phyloP scores from a whole-genome alignment of 2,797 vertebrate genomes.

The Champsocephalus esox region DNA sequence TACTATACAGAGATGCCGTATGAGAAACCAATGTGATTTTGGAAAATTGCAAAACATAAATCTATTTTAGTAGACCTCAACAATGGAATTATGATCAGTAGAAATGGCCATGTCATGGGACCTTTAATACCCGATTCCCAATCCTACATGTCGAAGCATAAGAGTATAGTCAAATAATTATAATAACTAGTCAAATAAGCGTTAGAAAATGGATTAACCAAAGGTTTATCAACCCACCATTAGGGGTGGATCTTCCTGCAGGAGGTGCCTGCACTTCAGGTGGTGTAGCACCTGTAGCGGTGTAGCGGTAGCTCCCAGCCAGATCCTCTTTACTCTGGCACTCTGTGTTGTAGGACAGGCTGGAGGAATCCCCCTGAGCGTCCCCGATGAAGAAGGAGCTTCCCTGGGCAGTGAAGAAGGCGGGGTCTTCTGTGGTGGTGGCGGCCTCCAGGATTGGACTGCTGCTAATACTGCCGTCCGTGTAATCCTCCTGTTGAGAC shows the following conservation, averaged over 20 bases:
- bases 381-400: slow-evolving; percentile 71
- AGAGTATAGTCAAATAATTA: neutral
- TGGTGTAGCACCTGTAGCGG: slow-evolving; percentile 1
- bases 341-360: slow-evolving; percentile 60
- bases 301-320: slow-evolving; percentile 77
- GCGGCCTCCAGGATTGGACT: slow-evolving; percentile 52
- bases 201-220: neutral
- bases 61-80: no score
- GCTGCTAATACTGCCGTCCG: slow-evolving; percentile 36
- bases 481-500: slow-evolving; percentile 36
- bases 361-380: slow-evolving; percentile 38
- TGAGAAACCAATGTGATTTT: no score
- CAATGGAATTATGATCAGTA: no score
- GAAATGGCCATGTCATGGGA: no score
- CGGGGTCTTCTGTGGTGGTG: slow-evolving; percentile 35
- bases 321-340: slow-evolving; percentile 70
- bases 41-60: no score
- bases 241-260: slow-evolving; percentile 41
- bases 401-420: slow-evolving; percentile 73
- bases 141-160: neutral
- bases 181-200: neutral
- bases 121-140: neutral
- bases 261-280: slow-evolving; percentile 23
- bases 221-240: slow-evolving; percentile 50
- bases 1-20: no score